Conservation (phyloP, 2,888 invertebrate species). For the Myathropa florea region DNA sequence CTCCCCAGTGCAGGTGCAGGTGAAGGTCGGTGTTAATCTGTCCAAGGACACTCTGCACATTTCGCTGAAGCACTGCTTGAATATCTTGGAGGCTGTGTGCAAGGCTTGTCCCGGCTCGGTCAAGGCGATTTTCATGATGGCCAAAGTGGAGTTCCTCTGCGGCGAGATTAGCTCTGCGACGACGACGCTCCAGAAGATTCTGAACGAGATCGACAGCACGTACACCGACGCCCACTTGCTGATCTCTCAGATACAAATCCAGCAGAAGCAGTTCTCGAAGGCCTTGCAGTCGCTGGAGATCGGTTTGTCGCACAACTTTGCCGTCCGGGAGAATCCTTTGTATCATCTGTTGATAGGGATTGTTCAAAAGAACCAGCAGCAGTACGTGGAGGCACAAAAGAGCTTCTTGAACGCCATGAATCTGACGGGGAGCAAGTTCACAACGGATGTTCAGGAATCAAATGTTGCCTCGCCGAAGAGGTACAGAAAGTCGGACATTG, state of each 20-base stretch:
- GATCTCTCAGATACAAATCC: conserved; percentile 91
- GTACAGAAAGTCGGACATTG: conserved; percentile 73
- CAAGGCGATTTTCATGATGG: conserved; percentile 85
- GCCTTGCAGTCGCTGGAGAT: conserved; percentile 94
- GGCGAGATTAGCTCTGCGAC: conserved; percentile 89
- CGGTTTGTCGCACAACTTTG: conserved; percentile 95
- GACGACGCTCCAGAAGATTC: conserved; percentile 86
- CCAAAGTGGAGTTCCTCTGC: conserved; percentile 90
- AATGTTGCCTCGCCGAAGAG: conserved; percentile 76
- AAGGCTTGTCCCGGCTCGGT: conserved; percentile 92
- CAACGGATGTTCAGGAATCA: conserved; percentile 37
- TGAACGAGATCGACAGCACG: conserved; percentile 88
- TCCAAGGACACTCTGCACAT: conserved; percentile 82
- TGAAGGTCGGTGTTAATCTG: conserved; percentile 77
- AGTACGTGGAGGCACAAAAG: conserved; percentile 87
- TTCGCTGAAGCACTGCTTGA: conserved; percentile 83
- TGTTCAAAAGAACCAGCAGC: conserved; percentile 88
- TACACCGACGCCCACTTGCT: conserved; percentile 92
- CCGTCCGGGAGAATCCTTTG: conserved; percentile 93
- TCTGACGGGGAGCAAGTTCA: conserved; percentile 82
- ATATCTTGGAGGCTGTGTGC: conserved; percentile 87
- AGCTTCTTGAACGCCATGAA: conserved; percentile 89
- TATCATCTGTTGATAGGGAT: conserved; percentile 94
- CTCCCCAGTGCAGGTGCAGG: conserved; percentile 84
- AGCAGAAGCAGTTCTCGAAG: conserved; percentile 86